Base-by-base conservation (phyloP, 2,888 invertebrate species). In the Ariolimax columbianus region DNA sequence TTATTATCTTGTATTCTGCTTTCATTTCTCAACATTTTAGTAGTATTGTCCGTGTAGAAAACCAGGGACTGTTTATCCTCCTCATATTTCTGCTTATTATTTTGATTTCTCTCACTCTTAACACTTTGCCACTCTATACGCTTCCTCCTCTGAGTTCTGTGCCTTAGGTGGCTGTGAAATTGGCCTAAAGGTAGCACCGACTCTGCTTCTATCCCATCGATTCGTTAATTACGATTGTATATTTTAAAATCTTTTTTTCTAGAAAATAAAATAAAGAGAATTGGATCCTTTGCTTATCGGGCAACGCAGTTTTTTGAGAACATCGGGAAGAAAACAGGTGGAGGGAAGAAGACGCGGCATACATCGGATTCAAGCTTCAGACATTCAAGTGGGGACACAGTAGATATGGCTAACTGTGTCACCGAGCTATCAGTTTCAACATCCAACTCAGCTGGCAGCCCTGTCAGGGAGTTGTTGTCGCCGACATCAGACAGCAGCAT, bases 251-350 rank as follows among this genome's bases (percentile, higher is more conserved):
- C 40, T 40, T 11, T n/a, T n/a, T 43, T n/a, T 43, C 43, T 87
- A 72, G 89, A 89, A 14, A 88, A 86, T 55, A 90, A 89, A 84
- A 88, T 90, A 55, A 89, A 87, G 43, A 88, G 90, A 43, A 89
- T 91, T 89, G 91, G 91, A 26, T 88, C 90, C 7, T 90, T 92
- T 82, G 91, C 90, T 6, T 89, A 86, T 77, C 88, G 88, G 33
- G 91, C 91, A 0, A 89, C 91, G 0, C 91, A 91, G 70, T 91
- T 93, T 84, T 91, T 92, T 77, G 92, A 92, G 81, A 90, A 89
- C 40, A 87, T 93, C 14, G 90, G 92, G 11, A 91, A 91, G 85
- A 91, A 90, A 84, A 83, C 88, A 0, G 79, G 82, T 0, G 83
- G 87, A 14, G 83, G 83, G 79, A 85, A 83, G 19, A 87, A 86